These are phyloP conservation scores for Heliothis subflexa DNA, from an alignment of 1,140 invertebrate genomes.

Conservation along the genomic window DNA sequence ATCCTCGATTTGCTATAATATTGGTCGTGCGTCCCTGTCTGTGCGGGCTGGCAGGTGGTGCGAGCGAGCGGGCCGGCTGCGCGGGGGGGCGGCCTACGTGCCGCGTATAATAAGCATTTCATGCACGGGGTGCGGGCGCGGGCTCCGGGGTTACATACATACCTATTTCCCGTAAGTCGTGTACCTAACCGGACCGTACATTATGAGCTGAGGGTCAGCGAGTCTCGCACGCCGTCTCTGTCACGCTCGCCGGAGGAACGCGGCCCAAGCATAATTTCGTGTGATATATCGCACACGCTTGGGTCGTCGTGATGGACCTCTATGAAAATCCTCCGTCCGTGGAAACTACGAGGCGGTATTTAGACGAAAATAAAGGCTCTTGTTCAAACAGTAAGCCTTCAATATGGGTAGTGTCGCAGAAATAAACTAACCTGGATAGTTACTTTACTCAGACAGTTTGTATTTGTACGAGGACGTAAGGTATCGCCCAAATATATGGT, in stretches of 20 bases:
- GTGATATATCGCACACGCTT: conserved; percentile 78
- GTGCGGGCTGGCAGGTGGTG: conserved; percentile 55
- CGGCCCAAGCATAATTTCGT: conserved; percentile 78
- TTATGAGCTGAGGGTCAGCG: conserved; percentile 86
- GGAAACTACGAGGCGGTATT: conserved; percentile 50
- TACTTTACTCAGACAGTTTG: conserved; percentile 40
- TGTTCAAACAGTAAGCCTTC: conserved; percentile 42
- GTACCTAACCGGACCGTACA: conserved; percentile 87
- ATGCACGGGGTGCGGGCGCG: conserved; percentile 84
- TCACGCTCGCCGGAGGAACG: conserved; percentile 69
- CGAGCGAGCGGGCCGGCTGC: conserved; percentile 70
- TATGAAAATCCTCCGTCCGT: conserved; percentile 63
- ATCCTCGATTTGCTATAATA: conserved; percentile 86
- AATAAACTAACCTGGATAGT: conserved; percentile 43
- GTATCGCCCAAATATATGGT: conserved; percentile 61
- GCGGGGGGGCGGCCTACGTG: conserved; percentile 81
- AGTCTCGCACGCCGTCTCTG: conserved; percentile 74
- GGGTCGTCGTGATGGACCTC: conserved; percentile 66
- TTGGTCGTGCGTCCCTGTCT: conserved; percentile 79
- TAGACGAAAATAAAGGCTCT: conserved; percentile 48
- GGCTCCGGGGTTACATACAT: conserved; percentile 77
- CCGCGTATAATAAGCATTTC: conserved; percentile 87
- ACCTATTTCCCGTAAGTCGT: conserved; percentile 85
- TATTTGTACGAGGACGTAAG: conserved; percentile 48
- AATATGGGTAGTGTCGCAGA: conserved; percentile 34